These are phyloP conservation scores for Hydrochoerus hydrochaeris DNA, from an alignment of 2,113 vertebrate genomes.

Conservation along the genomic window DNA sequence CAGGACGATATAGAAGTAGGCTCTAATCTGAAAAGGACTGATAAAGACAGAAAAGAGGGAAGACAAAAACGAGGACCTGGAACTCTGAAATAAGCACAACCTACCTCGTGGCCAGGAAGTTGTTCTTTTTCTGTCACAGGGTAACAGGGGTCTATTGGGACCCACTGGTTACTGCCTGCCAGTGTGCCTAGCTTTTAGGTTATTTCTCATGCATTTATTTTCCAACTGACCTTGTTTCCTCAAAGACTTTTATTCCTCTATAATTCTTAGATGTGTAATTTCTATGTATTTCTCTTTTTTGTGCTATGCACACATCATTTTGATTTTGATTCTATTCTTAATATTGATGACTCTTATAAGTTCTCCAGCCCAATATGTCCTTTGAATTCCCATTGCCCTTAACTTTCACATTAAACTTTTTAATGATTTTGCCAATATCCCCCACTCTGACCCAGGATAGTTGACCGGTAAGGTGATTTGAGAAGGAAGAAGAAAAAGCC, in stretches of 20 bases:
- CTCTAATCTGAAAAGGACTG: slow-evolving; percentile 40
- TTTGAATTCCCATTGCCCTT: slow-evolving; percentile 26
- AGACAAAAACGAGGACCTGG: neutral
- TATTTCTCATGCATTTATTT: neutral
- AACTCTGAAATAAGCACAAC: neutral
- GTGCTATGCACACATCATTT: neutral
- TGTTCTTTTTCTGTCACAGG: neutral
- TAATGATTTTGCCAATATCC: neutral
- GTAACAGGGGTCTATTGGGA: neutral
- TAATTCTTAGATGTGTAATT: slow-evolving; percentile 39
- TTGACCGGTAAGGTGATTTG: neutral
- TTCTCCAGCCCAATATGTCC: neutral
- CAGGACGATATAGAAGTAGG: neutral
- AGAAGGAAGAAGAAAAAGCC: neutral
- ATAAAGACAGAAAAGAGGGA: slow-evolving; percentile 19
- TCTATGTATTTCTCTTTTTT: neutral
- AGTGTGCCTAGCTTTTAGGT: neutral
- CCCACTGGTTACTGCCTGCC: neutral
- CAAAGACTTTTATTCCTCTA: neutral
- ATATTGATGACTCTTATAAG: neutral
- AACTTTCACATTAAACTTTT: slow-evolving; percentile 1
- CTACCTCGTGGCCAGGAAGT: neutral
- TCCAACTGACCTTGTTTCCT: slow-evolving; percentile 29
- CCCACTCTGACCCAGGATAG: neutral
- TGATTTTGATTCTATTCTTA: neutral